Evolutionary conservation across 2,113 vertebrate species (phyloP).

Genomic region (Elanus axillaris): DNA sequence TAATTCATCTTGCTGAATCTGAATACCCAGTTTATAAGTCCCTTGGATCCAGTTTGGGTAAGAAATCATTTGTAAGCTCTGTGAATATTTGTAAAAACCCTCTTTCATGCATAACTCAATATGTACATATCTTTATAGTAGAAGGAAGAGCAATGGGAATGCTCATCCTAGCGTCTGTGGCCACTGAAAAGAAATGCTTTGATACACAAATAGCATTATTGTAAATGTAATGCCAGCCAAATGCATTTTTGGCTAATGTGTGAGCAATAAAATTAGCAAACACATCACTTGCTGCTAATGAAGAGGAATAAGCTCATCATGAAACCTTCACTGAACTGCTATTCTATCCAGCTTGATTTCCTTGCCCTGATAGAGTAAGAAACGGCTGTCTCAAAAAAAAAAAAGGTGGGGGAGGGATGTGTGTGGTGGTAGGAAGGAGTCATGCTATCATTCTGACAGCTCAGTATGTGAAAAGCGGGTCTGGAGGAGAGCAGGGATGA

Average conservation of each 20-base stretch:
- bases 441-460: not conserved
- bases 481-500: not conserved
- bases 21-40: not conserved
- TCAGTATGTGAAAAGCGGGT: not conserved
- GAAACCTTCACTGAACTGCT: slow-evolving; percentile 29
- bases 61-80: not conserved
- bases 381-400: not conserved
- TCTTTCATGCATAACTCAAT: not conserved
- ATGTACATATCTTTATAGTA: not conserved
- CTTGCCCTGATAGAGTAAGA: not conserved
- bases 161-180: not conserved
- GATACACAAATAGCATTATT: not conserved
- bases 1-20: not conserved
- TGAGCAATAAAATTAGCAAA: slow-evolving; percentile 52
- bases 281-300: slow-evolving; percentile 55
- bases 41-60: not conserved
- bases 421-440: not conserved
- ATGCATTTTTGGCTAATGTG: not conserved
- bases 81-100: not conserved
- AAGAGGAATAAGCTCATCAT: slow-evolving; percentile 50
- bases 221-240: not conserved
- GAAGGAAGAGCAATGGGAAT: not conserved
- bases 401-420: accelerated
- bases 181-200: slow-evolving; percentile 1
- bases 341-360: slow-evolving; percentile 13